Base-by-base conservation (phyloP, 2,113 vertebrate genomes). In the Etia nguti region DNA sequence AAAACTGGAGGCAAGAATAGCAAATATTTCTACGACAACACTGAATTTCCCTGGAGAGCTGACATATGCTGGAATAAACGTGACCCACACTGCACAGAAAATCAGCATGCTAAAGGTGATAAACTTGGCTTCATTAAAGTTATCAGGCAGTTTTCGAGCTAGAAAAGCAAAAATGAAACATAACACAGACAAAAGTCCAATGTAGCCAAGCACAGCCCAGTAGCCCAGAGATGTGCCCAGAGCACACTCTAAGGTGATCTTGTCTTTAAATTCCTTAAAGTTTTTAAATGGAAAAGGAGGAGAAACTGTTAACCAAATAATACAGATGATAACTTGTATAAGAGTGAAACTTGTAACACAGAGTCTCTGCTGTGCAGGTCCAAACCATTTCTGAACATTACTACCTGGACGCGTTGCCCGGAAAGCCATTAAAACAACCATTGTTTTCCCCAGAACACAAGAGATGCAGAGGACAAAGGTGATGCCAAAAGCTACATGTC, bases 241-340 rank as follows among this genome's bases (percentile, higher is more conserved):
- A 22, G 89, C 85, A 85, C 95, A 96, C 65, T 96, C 93, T 20
- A 96, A 81, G 52, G 96, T 96, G 6, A 96, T 94, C 80, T 93
- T 95, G 1, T 95, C 90, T 29, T 93, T 95, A 8, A 93, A 92
- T 46, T 94, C 83, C 2, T 85, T 82, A 7, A 93, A 11, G 0
- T 90, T 96, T 0, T 92, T 93, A 2, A 68, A 79, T 4, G 95
- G 94, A 77, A 95, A 95, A 5, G 95, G 95, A 46, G 95, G 95
- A 2, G 90, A 92, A 26, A 90, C 56, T 56, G 89, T 81, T 50
- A 96, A 75, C 94, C 95, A 96, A 8, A 94, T 22, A 0, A 87
- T 7, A 41, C 85, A 87, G 0, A 87, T 87, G 31, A 87, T 9
- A 1, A 87, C 0, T 77, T 87, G 85, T 9, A 87, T 3, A 2